These are phyloP conservation scores for Ephialtes manifestator DNA, from an alignment of 2,888 invertebrate genomes.

Conservation along the genomic window DNA sequence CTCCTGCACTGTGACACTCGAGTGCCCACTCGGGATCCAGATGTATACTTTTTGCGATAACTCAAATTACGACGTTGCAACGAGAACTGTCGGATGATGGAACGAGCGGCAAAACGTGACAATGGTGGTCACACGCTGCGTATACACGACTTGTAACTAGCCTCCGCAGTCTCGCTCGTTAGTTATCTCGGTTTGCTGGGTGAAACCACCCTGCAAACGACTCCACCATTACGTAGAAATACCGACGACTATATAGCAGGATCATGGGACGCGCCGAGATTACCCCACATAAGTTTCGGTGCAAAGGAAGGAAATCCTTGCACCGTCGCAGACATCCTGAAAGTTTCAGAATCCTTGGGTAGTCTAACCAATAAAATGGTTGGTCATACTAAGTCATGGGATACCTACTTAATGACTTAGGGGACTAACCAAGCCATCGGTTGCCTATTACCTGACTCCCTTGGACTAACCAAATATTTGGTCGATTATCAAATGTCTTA, in stretches of 20 bases:
- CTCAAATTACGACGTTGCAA: constrained; percentile 60
- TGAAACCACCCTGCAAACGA: not conserved
- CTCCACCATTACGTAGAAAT: not conserved
- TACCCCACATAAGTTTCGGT: constrained; percentile 4
- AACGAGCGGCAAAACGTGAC: constrained; percentile 42
- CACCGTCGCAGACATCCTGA: not conserved
- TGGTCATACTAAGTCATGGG: too few species aligned
- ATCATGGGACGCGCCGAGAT: not conserved
- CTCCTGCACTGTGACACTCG: constrained; percentile 20
- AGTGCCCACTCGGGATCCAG: constrained; percentile 51
- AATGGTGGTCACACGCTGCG: constrained; percentile 35
- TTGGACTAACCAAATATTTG: not conserved
- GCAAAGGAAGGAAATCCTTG: not conserved
- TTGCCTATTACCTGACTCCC: too few species aligned
- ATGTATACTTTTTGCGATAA: constrained; percentile 59
- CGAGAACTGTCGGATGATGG: constrained; percentile 48
- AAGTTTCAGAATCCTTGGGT: not conserved
- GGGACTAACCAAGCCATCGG: too few species aligned
- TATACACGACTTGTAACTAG: constrained; percentile 20
- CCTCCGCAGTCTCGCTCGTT: constrained; percentile 34
- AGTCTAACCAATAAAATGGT: too few species aligned
- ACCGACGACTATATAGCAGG: not conserved
- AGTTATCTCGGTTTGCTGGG: constrained; percentile 13
- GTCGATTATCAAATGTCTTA: not conserved
- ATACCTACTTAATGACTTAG: too few species aligned